Evolutionary conservation across 2,888 invertebrate species (phyloP).

Genomic region (Helicoverpa assulta): DNA sequence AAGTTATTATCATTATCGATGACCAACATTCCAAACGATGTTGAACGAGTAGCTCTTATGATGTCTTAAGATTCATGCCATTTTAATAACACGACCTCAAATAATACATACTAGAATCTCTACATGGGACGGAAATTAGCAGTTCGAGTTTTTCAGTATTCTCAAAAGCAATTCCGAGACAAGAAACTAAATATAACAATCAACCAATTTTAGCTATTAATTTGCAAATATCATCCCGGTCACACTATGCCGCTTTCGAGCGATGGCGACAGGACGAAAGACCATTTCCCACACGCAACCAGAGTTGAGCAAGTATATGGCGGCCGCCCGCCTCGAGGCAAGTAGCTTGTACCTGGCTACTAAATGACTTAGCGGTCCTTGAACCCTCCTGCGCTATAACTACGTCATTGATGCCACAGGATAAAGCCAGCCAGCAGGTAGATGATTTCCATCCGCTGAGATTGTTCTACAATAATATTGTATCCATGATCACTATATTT

Average conservation of each 20-base stretch:
- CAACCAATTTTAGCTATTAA: constrained; percentile 7
- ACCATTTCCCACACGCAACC: constrained; percentile 76
- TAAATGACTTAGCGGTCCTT: constrained; percentile 81
- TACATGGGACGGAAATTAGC: constrained; percentile 16
- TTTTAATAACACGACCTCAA: neutral
- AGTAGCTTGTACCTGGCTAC: constrained; percentile 78
- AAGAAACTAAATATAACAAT: constrained; percentile 10
- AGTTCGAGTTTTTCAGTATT: neutral
- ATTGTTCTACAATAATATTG: constrained; percentile 13
- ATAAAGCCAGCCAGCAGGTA: constrained; percentile 62
- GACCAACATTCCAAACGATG: constrained; percentile 42
- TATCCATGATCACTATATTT: neutral
- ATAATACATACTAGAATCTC: neutral
- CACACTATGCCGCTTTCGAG: constrained; percentile 43
- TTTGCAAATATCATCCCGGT: constrained; percentile 37
- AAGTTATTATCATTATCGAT: constrained; percentile 49
- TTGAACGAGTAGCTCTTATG: constrained; percentile 13
- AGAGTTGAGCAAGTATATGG: constrained; percentile 67
- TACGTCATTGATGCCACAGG: constrained; percentile 69
- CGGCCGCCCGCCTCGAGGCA: constrained; percentile 70
- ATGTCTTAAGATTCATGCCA: neutral
- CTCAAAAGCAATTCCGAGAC: neutral
- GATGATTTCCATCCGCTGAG: constrained; percentile 31
- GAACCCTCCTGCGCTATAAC: constrained; percentile 72
- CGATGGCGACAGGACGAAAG: constrained; percentile 70